Evolutionary conservation across 2,797 vertebrate species (phyloP).

Genomic region (Hydrophis major): DNA sequence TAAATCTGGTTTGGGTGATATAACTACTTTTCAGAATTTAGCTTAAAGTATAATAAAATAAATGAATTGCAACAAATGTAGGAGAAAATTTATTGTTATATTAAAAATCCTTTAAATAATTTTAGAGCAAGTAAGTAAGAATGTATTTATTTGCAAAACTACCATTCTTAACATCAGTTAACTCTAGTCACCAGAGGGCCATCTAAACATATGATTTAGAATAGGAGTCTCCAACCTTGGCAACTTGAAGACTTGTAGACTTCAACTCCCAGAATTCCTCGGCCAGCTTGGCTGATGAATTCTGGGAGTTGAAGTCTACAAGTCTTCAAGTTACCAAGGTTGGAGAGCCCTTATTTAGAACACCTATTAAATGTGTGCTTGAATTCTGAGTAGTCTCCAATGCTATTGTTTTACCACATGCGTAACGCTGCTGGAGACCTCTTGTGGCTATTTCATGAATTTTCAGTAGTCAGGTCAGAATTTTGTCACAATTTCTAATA

Average conservation of each 20-base stretch:
- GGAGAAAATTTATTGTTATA: background rate
- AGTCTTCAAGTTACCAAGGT: too few species aligned
- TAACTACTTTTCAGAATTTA: background rate
- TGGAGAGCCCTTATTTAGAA: background rate
- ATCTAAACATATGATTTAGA: background rate
- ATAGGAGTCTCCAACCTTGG: too few species aligned
- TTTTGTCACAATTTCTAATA: background rate
- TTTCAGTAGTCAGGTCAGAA: background rate
- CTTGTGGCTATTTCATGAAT: slow-evolving; percentile 10
- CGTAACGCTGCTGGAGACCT: background rate
- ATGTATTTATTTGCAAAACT: background rate
- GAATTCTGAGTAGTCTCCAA: background rate
- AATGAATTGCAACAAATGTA: background rate
- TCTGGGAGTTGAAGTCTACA: too few species aligned
- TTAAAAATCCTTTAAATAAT: background rate
- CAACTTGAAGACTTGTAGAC: too few species aligned
- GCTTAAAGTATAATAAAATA: background rate
- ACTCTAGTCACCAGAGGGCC: slow-evolving; percentile 8
- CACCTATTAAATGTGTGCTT: background rate
- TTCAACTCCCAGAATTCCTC: too few species aligned
- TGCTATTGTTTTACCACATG: background rate
- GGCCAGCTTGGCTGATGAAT: too few species aligned
- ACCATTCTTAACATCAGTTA: background rate
- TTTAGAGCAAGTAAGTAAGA: background rate
- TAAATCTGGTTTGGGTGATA: background rate